phyloP scores from a whole-genome alignment of 2,888 invertebrate species.

The Pyrochroa serraticornis region DNA sequence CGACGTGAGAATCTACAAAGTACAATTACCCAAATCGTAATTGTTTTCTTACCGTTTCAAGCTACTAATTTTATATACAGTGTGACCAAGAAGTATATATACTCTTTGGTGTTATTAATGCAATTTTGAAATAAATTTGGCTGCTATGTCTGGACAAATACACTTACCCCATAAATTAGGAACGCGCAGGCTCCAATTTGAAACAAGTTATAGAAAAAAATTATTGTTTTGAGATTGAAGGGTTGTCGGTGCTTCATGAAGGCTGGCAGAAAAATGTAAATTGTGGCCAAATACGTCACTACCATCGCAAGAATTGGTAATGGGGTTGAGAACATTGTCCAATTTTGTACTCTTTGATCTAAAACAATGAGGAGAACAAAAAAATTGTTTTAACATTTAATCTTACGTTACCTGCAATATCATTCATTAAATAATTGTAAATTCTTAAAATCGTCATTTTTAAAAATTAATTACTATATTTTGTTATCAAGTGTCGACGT shows the following conservation, averaged over 20 bases:
- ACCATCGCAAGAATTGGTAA: constrained; percentile 58
- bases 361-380: no score
- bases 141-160: background rate
- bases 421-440: background rate
- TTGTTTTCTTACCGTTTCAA: no score
- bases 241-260: constrained; percentile 75
- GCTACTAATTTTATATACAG: no score
- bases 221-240: constrained; percentile 67
- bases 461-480: background rate
- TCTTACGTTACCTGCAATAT: background rate
- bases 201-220: constrained; percentile 78
- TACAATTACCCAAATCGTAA: no score
- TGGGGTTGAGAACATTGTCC: constrained; percentile 63
- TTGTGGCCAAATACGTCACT: constrained; percentile 59
- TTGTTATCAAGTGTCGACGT: background rate
- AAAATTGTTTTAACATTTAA: no score
- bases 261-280: constrained; percentile 61
- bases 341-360: constrained; percentile 53
- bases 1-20: constrained; percentile 64
- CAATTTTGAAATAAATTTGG: no score
- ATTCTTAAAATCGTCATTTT: background rate
- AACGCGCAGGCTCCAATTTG: constrained; percentile 76
- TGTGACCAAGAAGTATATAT: no score
- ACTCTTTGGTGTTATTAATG: no score
- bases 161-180: constrained; percentile 73